A percentile compares a stretch with the other conserved stretches of the same genome.
Conservation (phyloP, 2,797 vertebrate species). For the Hybognathus amarus region DNA sequence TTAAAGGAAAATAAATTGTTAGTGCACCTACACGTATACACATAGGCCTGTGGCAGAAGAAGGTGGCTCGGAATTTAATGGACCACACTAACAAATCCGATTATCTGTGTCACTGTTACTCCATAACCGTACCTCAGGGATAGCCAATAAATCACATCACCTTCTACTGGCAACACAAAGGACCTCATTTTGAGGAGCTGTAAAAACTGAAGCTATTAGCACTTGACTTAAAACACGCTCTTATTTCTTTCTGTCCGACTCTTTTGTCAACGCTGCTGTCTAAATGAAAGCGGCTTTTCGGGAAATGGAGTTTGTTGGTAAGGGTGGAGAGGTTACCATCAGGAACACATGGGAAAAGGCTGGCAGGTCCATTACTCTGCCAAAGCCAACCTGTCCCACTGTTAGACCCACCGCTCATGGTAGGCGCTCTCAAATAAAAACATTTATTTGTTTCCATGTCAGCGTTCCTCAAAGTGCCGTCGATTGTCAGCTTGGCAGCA, state of each 20-base stretch:
- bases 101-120: constrained; percentile 70
- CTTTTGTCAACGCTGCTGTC: constrained; percentile 18
- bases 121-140: constrained; percentile 76
- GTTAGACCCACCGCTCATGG: constrained; percentile 63
- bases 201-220: constrained; percentile 31
- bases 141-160: constrained; percentile 75
- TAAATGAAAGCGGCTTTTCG: constrained; percentile 55
- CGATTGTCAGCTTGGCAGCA: constrained; percentile 63
- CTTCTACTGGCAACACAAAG: constrained; percentile 68
- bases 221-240: constrained; percentile 21
- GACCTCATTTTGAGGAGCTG: constrained; percentile 51
- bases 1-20: constrained; percentile 59
- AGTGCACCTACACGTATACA: constrained; percentile 52
- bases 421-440: constrained; percentile 71
- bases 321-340: constrained; percentile 35
- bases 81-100: constrained; percentile 68
- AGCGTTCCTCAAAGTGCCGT: constrained; percentile 66
- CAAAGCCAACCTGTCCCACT: constrained; percentile 71
- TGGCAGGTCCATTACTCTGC: constrained; percentile 75
- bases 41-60: constrained; percentile 54
- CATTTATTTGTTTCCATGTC: constrained; percentile 72
- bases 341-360: constrained; percentile 55
- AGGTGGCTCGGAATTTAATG: constrained; percentile 69
- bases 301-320: constrained; percentile 48
- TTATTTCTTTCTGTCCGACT: constrained; percentile 44